Conservation (phyloP, 2,797 vertebrate genomes). For the Anniella stebbinsi region DNA sequence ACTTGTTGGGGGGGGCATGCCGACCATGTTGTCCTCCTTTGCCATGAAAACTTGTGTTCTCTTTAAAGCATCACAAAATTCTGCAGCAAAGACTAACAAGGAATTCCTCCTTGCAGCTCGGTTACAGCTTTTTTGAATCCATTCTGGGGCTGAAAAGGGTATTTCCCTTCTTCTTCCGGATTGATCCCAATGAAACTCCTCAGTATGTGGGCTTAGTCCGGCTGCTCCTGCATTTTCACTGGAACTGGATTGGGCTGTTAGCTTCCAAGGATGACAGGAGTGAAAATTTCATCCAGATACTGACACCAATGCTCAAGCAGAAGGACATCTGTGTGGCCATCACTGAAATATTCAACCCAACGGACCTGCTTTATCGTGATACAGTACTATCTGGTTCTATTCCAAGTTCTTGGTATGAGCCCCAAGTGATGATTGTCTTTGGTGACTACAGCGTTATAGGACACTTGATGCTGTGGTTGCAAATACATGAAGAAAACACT, state of each 20-base stretch:
- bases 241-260: too few species aligned
- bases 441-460: background rate
- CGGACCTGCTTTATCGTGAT: rapidly evolving
- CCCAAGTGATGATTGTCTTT: background rate
- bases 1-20: too few species aligned
- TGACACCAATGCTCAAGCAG: background rate
- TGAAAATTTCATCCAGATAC: too few species aligned
- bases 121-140: background rate
- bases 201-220: background rate
- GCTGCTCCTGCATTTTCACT: too few species aligned
- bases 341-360: background rate
- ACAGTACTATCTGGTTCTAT: background rate
- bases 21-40: too few species aligned
- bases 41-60: too few species aligned
- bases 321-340: background rate
- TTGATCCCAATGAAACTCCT: background rate
- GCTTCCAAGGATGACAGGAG: too few species aligned
- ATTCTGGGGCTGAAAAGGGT: background rate
- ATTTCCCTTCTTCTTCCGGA: background rate
- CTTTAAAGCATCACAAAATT: too few species aligned
- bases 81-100: too few species aligned
- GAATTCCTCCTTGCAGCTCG: background rate
- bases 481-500: too few species aligned
- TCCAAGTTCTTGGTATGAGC: background rate
- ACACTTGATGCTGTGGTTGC: too few species aligned